Evolutionary conservation across 2,113 vertebrate genomes (phyloP).

Genomic region (Sinosuthora webbiana): DNA sequence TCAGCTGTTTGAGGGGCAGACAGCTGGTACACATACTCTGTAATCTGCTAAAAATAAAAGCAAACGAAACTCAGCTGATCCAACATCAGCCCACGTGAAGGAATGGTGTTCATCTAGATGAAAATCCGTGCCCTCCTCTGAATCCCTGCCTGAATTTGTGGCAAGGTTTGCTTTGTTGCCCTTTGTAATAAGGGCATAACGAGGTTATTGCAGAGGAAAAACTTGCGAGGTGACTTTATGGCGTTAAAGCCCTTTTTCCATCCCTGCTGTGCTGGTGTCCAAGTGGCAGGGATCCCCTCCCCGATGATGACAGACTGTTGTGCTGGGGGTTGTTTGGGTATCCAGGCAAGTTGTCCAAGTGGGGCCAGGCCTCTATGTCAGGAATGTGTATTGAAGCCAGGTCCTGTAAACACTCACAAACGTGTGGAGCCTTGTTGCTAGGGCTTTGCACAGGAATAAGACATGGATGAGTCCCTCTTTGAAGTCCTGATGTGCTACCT

Average conservation of each 20-base stretch:
- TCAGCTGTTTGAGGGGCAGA: neutral
- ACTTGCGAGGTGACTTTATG: neutral
- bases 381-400: conserved; percentile 27
- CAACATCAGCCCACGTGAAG: rapidly evolving
- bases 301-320: neutral
- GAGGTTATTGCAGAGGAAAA: neutral
- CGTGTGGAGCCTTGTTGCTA: conserved; percentile 22
- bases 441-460: neutral
- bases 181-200: neutral
- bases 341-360: conserved; percentile 8
- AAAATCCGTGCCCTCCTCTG: neutral
- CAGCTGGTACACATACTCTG: neutral
- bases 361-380: neutral
- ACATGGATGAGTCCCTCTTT: neutral
- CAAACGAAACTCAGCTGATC: neutral
- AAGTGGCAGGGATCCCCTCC: neutral
- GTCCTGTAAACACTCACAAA: neutral
- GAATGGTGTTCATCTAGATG: neutral
- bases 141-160: neutral
- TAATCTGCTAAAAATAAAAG: neutral
- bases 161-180: neutral
- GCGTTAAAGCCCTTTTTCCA: neutral
- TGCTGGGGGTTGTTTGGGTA: neutral
- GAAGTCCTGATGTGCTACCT: neutral
- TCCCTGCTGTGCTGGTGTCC: neutral